phyloP scores from a whole-genome alignment of 2,888 invertebrate species.

The Xylocampa areola region DNA sequence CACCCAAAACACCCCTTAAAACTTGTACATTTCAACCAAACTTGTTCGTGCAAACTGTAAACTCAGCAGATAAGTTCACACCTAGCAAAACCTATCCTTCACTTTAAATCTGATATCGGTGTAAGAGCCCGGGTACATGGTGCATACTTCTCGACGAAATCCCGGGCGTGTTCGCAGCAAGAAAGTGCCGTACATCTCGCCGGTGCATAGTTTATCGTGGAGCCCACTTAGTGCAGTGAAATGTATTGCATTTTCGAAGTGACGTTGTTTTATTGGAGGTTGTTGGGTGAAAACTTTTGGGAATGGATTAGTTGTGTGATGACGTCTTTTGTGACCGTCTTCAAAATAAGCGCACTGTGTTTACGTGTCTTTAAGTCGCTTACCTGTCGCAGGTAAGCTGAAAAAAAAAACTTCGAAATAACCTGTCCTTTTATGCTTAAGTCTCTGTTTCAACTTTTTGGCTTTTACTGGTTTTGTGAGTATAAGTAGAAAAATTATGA shows the following conservation, averaged over 20 bases:
- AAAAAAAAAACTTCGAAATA: too few species aligned
- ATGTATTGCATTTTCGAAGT: conserved; percentile 31
- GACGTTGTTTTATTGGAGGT: conserved; percentile 18
- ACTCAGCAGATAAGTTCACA: conserved; percentile 41
- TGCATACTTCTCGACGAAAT: conserved; percentile 54
- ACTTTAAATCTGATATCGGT: conserved; percentile 54
- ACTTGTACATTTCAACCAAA: conserved; percentile 39
- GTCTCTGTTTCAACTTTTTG: too few species aligned
- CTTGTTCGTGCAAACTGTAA: conserved; percentile 13
- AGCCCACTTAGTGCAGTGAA: conserved; percentile 52
- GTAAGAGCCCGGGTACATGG: conserved; percentile 42
- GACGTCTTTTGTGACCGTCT: background rate
- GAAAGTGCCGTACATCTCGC: conserved; percentile 67
- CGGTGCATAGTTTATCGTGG: conserved; percentile 67
- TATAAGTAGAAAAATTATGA: too few species aligned
- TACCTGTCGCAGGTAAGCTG: too few species aligned
- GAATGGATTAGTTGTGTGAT: background rate
- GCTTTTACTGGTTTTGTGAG: too few species aligned
- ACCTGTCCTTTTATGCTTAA: too few species aligned
- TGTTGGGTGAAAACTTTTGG: conserved; percentile 2
- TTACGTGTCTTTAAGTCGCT: too few species aligned
- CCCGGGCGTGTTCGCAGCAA: conserved; percentile 56
- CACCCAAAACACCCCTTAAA: conserved; percentile 28
- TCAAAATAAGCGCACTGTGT: too few species aligned
- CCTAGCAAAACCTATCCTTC: conserved; percentile 48